Base-by-base conservation (phyloP, 2,888 invertebrate genomes). In the Caenorhabditis parvicauda region DNA sequence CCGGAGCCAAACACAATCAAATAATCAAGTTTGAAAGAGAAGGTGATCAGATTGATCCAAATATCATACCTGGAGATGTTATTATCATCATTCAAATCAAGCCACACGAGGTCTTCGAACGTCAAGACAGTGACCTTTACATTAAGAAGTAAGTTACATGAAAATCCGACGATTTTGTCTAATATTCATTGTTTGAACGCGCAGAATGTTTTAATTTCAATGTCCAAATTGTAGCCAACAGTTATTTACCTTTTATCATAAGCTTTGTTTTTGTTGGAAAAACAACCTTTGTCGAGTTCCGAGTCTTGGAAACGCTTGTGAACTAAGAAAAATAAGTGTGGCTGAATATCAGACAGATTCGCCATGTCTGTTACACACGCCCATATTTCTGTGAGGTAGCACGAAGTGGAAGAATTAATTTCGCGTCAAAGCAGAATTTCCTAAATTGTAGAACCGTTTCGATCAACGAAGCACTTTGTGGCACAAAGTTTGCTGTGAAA, bases 401-500 rank as follows among this genome's bases (percentile, higher is more conserved):
- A n/a, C n/a, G n/a, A n/a, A n/a, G n/a, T n/a, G n/a, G n/a, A n/a
- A n/a, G n/a, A n/a, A n/a, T n/a, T n/a, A n/a, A n/a, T n/a, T n/a
- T n/a, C n/a, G n/a, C n/a, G n/a, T n/a, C n/a, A 17, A 39, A 39
- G n/a, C 21, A 6, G 21, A 24, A 51, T 9, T n/a, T 29, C 25
- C 4, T 21, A 17, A 28, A 47, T 56, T 64, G 25, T 29, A 65
- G 65, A 39, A 65, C 55, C 56, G 87, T 94, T 39, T 87, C 88
- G 39, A 83, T 94, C 49, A 89, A 90, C 2, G 92, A 94, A 82
- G 91, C 94, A 14, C 84, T 94, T 9, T 93, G 93, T 84, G 94
- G 94, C 5, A 90, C 92, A 82, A 85, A 87, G 57, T 88, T 90
- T 83, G 86, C 88, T 46, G 84, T 94, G n/a, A 88, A 88, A 79